Evolutionary conservation across 2,888 invertebrate genomes (phyloP), one percentile per base, ranked within the genome.

Genomic region (Tinea semifulvella): DNA sequence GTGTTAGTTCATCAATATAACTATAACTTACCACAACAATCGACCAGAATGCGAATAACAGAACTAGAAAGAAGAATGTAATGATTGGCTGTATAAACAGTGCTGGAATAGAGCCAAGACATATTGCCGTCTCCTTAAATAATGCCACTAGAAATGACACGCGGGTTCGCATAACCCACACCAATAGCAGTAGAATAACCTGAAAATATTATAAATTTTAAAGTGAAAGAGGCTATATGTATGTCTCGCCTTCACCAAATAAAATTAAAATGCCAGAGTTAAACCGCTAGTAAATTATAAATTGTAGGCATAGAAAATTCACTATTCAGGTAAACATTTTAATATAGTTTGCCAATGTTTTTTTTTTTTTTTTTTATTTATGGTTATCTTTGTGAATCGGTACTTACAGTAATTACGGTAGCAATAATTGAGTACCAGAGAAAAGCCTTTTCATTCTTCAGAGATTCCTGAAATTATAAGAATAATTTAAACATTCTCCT

Each of bases 111-210:
- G 89, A 88, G 46, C 88, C 86, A 55, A 97, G 84, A 61, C 95
- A 96, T 57, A 89, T 88, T 10, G 94, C 93, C 1, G 96, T 94
- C 72, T 96, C 96, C 61, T 89, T 89, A 65, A 97, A 96, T 47
- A 97, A 74, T 14, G 90, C 88, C 0, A 94, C 88, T 55, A 96
- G 81, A 58, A 95, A 91, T 27, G 88, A 86, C 0, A 96, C 87
- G 56, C 93, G 87, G 55, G 91, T 89, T 43, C 94, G 84, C 77
- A 94, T 85, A 52, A 89, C 87, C 58, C 88, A 85, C 20, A 93
- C 86, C 31, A 94, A 79, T 26, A 92, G 70, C 38, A 94, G 63
- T 42, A 94, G 72, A 46, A 92, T 84, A 0, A 90, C 67, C 91
- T 92, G 63, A 44, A 82, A 76, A 31, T 31, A 31, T 13, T n/a